These are phyloP conservation scores for Drosophila austrosaltans DNA, from an alignment of 2,888 invertebrate genomes.

Conservation along the genomic window DNA sequence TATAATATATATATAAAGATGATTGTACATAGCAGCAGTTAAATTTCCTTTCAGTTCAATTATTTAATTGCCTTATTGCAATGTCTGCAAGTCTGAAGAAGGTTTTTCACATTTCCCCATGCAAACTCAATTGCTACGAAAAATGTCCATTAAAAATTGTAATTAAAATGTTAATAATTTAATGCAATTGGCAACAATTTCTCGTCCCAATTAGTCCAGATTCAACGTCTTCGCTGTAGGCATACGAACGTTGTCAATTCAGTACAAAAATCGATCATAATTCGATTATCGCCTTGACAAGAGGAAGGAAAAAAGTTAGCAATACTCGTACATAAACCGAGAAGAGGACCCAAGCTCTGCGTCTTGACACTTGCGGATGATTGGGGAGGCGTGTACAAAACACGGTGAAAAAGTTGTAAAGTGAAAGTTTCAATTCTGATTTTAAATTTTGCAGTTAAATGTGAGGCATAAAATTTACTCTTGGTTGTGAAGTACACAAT, in stretches of 20 bases:
- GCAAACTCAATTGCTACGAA: constrained; percentile 57
- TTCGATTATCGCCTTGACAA: constrained; percentile 63
- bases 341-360: background rate
- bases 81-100: constrained; percentile 16
- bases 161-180: constrained; percentile 75
- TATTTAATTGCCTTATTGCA: constrained; percentile 11
- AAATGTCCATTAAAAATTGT: constrained; percentile 68
- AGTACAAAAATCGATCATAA: constrained; percentile 69
- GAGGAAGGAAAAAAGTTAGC: constrained; percentile 4
- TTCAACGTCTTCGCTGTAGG: constrained; percentile 9
- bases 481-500: background rate
- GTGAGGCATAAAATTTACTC: background rate
- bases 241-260: constrained; percentile 45
- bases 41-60: constrained; percentile 2
- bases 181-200: constrained; percentile 73
- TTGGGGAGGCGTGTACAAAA: background rate
- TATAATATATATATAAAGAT: background rate
- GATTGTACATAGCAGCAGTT: constrained; percentile 9
- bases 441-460: background rate
- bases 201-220: constrained; percentile 23
- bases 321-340: background rate
- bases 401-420: background rate
- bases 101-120: constrained; percentile 27
- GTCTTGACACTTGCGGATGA: constrained; percentile 1
- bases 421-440: background rate